A percentile compares a stretch with the other conserved stretches of the same genome.
Conservation (phyloP, 2,797 vertebrate species). For the Hemitrygon akajei region DNA sequence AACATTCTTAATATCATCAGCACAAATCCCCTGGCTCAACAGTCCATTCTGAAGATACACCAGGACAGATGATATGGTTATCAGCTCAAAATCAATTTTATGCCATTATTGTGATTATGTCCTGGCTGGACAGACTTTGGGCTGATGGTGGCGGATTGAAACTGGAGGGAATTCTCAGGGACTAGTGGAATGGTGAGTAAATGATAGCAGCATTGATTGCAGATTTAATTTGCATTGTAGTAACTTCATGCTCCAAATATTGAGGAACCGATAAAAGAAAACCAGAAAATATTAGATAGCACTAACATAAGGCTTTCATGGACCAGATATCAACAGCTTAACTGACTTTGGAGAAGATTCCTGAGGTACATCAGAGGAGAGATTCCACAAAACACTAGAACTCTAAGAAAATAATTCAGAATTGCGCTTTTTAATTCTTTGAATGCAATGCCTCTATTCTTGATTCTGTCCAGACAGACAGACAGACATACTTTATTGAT, state of each 20-base stretch:
- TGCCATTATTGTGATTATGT: background rate
- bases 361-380: background rate
- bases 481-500: too few relatives aligned
- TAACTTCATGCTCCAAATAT: background rate
- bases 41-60: background rate
- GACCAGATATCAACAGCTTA: background rate
- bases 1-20: background rate
- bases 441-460: background rate
- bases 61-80: background rate
- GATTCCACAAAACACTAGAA: background rate
- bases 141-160: background rate
- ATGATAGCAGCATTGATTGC: background rate
- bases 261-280: background rate
- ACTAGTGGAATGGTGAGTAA: background rate
- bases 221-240: background rate
- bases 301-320: background rate
- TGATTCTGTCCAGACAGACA: background rate
- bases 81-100: background rate
- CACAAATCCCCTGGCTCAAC: background rate
- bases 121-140: background rate
- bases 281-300: background rate
- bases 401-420: background rate
- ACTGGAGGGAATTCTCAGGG: background rate
- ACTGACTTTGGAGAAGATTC: background rate
- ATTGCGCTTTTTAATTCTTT: background rate